phyloP scores from a whole-genome alignment of 2,888 invertebrate species.

The Chaetoderma sp. region DNA sequence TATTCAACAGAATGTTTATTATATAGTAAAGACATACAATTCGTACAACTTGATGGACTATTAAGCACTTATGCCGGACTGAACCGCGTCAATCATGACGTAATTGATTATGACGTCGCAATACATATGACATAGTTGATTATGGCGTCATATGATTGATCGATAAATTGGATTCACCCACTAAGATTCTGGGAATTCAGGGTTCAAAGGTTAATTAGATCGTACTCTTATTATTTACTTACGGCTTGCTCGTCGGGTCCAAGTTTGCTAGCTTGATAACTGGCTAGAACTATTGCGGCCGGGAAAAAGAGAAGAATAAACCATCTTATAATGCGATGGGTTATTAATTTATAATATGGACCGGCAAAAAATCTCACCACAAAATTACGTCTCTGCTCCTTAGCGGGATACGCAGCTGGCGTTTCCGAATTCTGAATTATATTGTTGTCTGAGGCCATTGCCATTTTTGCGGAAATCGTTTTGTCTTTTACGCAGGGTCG shows the following conservation, averaged over 20 bases:
- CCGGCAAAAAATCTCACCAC: conserved; percentile 48
- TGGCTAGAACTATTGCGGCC: conserved; percentile 41
- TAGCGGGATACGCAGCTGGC: too few relatives aligned
- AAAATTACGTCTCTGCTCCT: conserved; percentile 32
- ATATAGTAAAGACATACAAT: too few relatives aligned
- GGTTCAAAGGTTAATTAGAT: background rate
- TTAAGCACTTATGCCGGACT: too few relatives aligned
- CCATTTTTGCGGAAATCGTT: background rate
- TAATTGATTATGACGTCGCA: too few relatives aligned
- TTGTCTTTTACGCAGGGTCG: background rate
- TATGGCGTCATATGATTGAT: too few relatives aligned
- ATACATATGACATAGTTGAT: background rate
- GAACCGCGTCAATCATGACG: too few relatives aligned
- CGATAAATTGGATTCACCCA: too few relatives aligned
- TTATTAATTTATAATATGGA: conserved; percentile 48
- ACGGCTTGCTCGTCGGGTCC: conserved; percentile 59
- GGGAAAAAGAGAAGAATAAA: conserved; percentile 39
- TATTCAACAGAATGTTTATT: too few relatives aligned
- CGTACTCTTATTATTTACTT: conserved; percentile 15
- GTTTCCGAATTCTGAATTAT: background rate
- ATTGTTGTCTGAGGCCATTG: background rate
- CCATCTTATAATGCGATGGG: conserved; percentile 45
- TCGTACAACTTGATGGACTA: too few relatives aligned
- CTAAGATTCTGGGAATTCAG: too few relatives aligned
- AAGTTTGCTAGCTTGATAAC: conserved; percentile 46